Evolutionary conservation across 2,888 invertebrate genomes (phyloP).

Genomic region (Quadroppia sp.): DNA sequence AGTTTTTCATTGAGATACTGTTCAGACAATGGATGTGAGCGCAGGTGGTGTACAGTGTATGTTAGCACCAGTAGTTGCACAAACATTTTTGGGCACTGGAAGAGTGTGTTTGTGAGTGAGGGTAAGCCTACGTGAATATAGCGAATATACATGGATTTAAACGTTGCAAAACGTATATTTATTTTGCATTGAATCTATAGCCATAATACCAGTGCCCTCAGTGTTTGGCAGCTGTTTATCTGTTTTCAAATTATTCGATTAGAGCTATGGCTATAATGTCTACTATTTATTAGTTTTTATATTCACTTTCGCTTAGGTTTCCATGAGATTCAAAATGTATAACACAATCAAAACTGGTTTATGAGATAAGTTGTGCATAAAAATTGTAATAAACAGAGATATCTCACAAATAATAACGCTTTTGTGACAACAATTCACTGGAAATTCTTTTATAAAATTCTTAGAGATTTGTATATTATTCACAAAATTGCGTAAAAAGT

Average conservation of each 20-base stretch:
- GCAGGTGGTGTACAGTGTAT: constrained; percentile 14
- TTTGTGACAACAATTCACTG: background rate
- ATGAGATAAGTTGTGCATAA: constrained; percentile 10
- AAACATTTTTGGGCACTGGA: constrained; percentile 3
- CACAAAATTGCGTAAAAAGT: background rate
- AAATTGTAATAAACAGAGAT: constrained; percentile 20
- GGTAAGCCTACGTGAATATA: background rate
- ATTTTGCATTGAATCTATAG: constrained; percentile 1
- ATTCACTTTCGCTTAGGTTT: background rate
- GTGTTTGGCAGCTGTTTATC: constrained; percentile 19
- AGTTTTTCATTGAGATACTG: background rate
- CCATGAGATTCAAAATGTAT: background rate
- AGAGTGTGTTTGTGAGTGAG: too few species aligned
- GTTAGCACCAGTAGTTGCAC: background rate
- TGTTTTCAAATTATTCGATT: constrained; percentile 19
- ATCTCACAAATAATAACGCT: background rate
- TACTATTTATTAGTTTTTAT: background rate
- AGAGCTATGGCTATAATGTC: background rate
- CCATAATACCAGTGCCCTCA: background rate
- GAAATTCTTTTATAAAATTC: background rate
- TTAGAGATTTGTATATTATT: background rate
- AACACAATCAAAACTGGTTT: constrained; percentile 24
- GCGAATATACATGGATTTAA: constrained; percentile 22
- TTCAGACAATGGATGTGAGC: background rate
- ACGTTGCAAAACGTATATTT: background rate